Base-by-base conservation (phyloP, 1,140 invertebrate species). In the Paralvinella palmiformis region DNA sequence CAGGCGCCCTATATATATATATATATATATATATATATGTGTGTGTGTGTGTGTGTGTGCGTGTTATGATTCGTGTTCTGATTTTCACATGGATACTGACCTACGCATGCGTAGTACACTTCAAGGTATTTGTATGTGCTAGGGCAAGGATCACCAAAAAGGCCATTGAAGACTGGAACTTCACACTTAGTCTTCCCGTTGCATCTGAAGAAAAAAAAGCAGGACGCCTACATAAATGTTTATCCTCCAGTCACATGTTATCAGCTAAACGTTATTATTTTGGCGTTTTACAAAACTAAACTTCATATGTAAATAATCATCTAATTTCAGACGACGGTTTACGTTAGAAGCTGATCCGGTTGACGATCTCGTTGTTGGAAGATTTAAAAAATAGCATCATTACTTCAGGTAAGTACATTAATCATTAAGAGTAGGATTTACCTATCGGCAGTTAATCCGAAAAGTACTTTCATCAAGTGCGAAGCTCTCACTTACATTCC, bases 81-180 rank as follows among this genome's bases (percentile, higher is more conserved):
- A n/a, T n/a, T n/a, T n/a, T n/a, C n/a, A n/a, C n/a, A n/a, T n/a
- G n/a, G n/a, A n/a, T n/a, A n/a, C n/a, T n/a, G n/a, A 41, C 37
- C 37, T 57, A 36, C 55, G 33, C 55, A 57, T 24, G 33, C 55
- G 29, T 32, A 57, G 7, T 31, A 32, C 29, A 36, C 55, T 36
- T 57, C 55, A 10, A 57, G 55, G 27, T 57, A 57, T 36, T 57
- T 57, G 55, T 57, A 57, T 20, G 55, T 57, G 5, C 33, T 36
- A 24, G 55, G 55, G 27, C 55, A 57, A 10, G 55, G 55, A 17
- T 57, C 55, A 20, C 55, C 55, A 10, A 57, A 36, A 32, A 13
- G 17, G 17, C 22, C 7, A 32, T 31, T 57, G 27, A 57, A 10
- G 31, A 52, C 48, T 5, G 48, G 48, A 20, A 52, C 31, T 52